Base-by-base conservation (phyloP, 2,888 invertebrate species). In the Lydus trimaculatus region DNA sequence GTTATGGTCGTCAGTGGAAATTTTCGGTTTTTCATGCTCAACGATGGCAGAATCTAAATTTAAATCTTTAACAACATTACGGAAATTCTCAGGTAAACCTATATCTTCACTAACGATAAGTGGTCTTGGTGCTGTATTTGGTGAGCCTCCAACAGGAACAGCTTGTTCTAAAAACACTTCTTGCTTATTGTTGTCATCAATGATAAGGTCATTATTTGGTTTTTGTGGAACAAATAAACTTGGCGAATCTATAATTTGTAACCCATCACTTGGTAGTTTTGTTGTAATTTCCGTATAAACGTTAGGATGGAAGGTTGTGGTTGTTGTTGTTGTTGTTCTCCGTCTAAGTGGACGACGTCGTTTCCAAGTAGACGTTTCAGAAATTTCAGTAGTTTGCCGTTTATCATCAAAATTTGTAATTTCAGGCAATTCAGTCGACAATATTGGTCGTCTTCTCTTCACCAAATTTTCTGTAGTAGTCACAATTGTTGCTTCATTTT, bases 371-470 rank as follows among this genome's bases (percentile, higher is more conserved):
- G 61, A 20, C 2, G 5, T n/a, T 61, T 61, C 61, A 6, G 61
- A 20, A n/a, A 31, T 17, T 17, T 31, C 31, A 36, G 36, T 61
- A 48, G 64, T 68, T 20, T 63, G 43, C 68, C 63, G 72, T 79
- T 81, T 86, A 7, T 87, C 86, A 65, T 84, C 84, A 73, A 88
- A 88, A 0, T 88, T 87, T 7, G 87, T 86, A 25, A 85, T 84
- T n/a, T 82, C 83, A 17, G 70, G 64, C 20, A 60, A 64, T n/a
- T 72, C 48, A 33, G 71, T 73, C 1, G 71, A 66, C 31, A 63
- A 31, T 63, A 73, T 69, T 4, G 73, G 64, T 65, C 36, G 64
- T 31, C 68, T 67, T 36, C 78, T 78, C 8, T 79, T 74, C 1
- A 80, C 73, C 25, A 76, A 70, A 5, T 36, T 65, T 43, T 28